Conservation (phyloP, 1,140 invertebrate genomes). For the Paramacrobiotus metropolitanus region DNA sequence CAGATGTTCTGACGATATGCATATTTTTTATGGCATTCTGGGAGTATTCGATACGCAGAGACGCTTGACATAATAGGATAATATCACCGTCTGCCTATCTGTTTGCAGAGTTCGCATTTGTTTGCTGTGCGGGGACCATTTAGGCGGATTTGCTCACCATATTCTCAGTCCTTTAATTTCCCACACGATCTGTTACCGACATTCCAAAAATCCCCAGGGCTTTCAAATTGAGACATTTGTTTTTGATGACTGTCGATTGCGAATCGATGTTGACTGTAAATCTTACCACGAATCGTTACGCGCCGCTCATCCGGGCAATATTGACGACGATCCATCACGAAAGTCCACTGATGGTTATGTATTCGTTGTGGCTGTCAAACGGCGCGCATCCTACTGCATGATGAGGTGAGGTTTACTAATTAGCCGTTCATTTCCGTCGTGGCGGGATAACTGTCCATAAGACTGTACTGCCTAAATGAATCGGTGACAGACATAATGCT, state of each 20-base stretch:
- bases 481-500: too few relatives aligned
- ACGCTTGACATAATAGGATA: too few relatives aligned
- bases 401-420: neutral
- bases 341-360: neutral
- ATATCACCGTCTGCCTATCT: neutral
- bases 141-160: conserved; percentile 37
- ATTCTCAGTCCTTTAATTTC: conserved; percentile 62
- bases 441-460: too few relatives aligned
- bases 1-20: too few relatives aligned
- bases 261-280: neutral
- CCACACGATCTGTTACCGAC: conserved; percentile 46
- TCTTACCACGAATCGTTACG: neutral
- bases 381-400: neutral
- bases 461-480: too few relatives aligned
- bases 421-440: neutral
- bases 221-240: neutral
- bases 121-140: neutral
- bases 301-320: neutral
- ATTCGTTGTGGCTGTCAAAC: neutral
- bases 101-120: neutral
- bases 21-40: too few relatives aligned
- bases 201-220: neutral
- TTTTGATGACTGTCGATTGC: neutral
- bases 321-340: neutral
- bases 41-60: too few relatives aligned